A percentile compares a stretch with the other conserved stretches of the same genome.
Conservation (phyloP, 2,797 vertebrate genomes). For the Anabacerthia variegaticeps region DNA sequence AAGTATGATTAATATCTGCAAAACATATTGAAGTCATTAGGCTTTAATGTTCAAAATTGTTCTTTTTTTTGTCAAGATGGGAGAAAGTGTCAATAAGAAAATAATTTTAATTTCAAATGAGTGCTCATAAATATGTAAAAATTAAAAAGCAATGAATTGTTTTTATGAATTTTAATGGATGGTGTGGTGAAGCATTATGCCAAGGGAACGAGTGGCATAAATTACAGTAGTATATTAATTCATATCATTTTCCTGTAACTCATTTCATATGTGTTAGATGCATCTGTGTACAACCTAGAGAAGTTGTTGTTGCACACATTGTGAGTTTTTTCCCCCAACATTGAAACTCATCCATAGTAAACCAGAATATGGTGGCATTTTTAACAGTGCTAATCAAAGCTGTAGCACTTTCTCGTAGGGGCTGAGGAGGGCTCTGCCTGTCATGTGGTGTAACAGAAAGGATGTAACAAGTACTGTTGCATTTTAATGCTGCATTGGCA, state of each 20-base stretch:
- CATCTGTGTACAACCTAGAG: background rate
- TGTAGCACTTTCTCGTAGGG: background rate
- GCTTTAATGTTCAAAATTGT: background rate
- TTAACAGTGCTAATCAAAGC: background rate
- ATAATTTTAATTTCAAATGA: slow-evolving; percentile 51
- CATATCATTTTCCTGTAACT: background rate
- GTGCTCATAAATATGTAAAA: slow-evolving; percentile 50
- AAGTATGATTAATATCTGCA: slow-evolving; percentile 14
- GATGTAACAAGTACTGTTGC: background rate
- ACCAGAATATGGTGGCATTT: background rate
- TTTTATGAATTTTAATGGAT: slow-evolving; percentile 30
- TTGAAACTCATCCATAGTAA: background rate
- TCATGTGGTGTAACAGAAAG: background rate
- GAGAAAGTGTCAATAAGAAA: slow-evolving; percentile 47
- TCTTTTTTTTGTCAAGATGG: slow-evolving; percentile 2
- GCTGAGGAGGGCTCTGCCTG: background rate
- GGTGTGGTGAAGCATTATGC: slow-evolving; percentile 5
- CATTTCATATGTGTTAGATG: background rate
- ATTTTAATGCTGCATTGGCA: background rate
- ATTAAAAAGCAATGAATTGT: slow-evolving; percentile 48
- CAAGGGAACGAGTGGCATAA: slow-evolving; percentile 40
- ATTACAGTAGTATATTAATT: slow-evolving; percentile 25
- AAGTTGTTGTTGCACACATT: background rate
- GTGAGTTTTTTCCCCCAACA: background rate
- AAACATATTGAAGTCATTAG: slow-evolving; percentile 31